phyloP scores from a whole-genome alignment of 2,888 invertebrate species.

The Cosmia trapezina region DNA sequence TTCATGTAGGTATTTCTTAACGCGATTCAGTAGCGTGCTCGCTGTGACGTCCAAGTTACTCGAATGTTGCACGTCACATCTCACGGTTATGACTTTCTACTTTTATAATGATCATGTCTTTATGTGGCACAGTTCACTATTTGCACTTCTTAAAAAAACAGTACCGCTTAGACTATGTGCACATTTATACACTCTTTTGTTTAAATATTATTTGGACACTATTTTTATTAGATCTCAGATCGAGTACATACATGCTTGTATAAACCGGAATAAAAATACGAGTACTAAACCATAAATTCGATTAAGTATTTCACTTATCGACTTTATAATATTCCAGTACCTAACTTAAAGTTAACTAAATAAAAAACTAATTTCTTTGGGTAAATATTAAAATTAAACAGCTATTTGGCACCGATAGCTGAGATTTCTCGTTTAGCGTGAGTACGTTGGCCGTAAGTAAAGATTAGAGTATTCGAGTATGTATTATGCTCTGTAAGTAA shows the following conservation, averaged over 20 bases:
- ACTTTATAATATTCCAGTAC: neutral
- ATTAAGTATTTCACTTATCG: neutral
- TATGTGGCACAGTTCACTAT: constrained; percentile 37
- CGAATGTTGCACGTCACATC: constrained; percentile 40
- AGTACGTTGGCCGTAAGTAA: constrained; percentile 33
- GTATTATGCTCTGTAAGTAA: constrained; percentile 54
- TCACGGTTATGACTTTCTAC: constrained; percentile 17
- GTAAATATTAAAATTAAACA: constrained; percentile 26
- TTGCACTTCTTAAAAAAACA: constrained; percentile 50
- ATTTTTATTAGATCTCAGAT: constrained; percentile 21
- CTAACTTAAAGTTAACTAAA: neutral
- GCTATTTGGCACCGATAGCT: constrained; percentile 54
- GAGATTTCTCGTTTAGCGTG: constrained; percentile 39
- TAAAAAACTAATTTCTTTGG: constrained; percentile 3
- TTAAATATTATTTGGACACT: constrained; percentile 26
- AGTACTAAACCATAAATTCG: constrained; percentile 8
- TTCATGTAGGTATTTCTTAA: neutral
- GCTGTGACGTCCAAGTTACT: constrained; percentile 16
- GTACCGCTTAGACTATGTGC: constrained; percentile 48
- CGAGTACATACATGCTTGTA: constrained; percentile 11
- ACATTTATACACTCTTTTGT: constrained; percentile 41
- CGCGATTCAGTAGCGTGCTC: constrained; percentile 6
- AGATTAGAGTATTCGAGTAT: constrained; percentile 44
- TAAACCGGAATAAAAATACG: constrained; percentile 1
- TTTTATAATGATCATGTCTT: constrained; percentile 6